A percentile compares a stretch with the other conserved stretches of the same genome.
These are phyloP conservation scores for Pasiphila rectangulata DNA, from an alignment of 2,888 invertebrate species.

Conservation along the genomic window DNA sequence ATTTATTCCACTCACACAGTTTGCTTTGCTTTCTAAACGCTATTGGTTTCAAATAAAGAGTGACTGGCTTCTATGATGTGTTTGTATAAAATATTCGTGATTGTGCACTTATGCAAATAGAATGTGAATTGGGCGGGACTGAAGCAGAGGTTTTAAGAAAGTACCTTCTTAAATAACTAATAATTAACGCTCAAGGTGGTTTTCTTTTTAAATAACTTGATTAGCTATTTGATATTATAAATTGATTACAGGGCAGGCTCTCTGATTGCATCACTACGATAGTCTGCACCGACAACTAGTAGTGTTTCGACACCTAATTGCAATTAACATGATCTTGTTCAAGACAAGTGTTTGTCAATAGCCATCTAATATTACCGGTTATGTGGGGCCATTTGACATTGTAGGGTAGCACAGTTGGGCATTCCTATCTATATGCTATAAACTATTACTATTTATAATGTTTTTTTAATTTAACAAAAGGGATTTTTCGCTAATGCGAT, in stretches of 20 bases:
- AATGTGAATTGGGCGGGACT: no score
- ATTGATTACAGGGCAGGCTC: neutral
- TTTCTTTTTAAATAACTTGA: neutral
- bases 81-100: conserved; percentile 8
- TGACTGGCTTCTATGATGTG: conserved; percentile 18
- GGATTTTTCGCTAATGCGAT: no score
- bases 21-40: conserved; percentile 28
- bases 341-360: conserved; percentile 12
- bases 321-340: conserved; percentile 17
- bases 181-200: no score
- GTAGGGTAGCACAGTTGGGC: no score
- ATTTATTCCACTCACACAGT: conserved; percentile 33
- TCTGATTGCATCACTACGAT: conserved; percentile 3
- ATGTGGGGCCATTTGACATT: neutral
- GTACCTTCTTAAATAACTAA: no score
- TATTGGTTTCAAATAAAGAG: conserved; percentile 9
- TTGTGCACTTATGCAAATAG: neutral
- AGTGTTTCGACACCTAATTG: conserved; percentile 13
- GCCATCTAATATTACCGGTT: neutral
- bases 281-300: conserved; percentile 5
- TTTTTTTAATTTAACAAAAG: no score
- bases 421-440: no score
- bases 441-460: no score
- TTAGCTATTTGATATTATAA: neutral
- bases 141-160: no score